Evolutionary conservation across 2,113 vertebrate genomes (phyloP).

Genomic region (Marcusenius ussheri): DNA sequence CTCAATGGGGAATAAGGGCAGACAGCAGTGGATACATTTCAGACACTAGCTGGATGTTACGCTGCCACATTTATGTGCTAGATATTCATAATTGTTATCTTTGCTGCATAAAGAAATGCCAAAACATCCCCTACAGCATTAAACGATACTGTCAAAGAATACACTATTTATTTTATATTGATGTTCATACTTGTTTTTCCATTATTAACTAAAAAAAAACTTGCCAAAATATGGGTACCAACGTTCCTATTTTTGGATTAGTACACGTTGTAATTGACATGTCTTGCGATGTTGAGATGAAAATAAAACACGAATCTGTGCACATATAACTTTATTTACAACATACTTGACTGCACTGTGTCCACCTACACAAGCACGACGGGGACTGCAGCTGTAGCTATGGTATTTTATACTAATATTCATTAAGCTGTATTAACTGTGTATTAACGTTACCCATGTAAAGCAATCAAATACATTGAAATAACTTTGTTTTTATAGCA

Average conservation of each 20-base stretch:
- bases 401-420: too few relatives aligned
- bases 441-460: too few relatives aligned
- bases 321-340: too few relatives aligned
- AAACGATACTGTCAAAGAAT: neutral
- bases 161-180: neutral
- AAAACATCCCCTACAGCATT: neutral
- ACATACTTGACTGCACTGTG: too few relatives aligned
- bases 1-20: neutral
- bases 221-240: neutral
- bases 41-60: neutral
- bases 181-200: neutral
- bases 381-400: too few relatives aligned
- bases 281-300: too few relatives aligned
- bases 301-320: too few relatives aligned
- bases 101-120: neutral
- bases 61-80: neutral
- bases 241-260: neutral
- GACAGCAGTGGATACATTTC: neutral
- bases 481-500: too few relatives aligned
- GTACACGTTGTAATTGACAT: too few relatives aligned
- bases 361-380: too few relatives aligned
- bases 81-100: neutral
- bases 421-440: too few relatives aligned
- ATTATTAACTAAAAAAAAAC: neutral
- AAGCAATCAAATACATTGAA: too few relatives aligned